Base-by-base conservation (phyloP, 2,113 vertebrate species). In the Phalacrocorax aristotelis region DNA sequence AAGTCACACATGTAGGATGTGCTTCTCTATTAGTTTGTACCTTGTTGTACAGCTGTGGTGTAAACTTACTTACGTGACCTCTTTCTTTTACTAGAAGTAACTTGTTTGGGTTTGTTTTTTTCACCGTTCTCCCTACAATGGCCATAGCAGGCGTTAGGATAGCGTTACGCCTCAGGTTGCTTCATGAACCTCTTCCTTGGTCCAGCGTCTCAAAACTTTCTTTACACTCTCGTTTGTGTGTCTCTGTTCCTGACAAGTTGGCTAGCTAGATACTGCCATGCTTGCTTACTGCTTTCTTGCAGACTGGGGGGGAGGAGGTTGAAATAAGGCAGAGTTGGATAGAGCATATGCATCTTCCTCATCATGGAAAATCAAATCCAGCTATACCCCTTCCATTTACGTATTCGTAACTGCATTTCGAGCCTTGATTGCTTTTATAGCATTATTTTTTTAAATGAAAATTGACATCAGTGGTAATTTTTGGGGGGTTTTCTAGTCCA, bases 141-240 rank as follows among this genome's bases (percentile, higher is more conserved):
- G 81, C 46, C 2, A 3, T 15, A 71, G 48, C 72, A 77, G 79
- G 18, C 66, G 60, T 6, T 32, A 3, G 27, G 58, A n/a, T 9
- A 34, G 34, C 5, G 4, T 72, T 75, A 4, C 23, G 38, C 55
- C 60, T 77, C 34, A 10, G 26, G 10, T 34, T 49, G 44, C 22
- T 38, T 81, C 13, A 8, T 17, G 14, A 82, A 11, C 22, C 19
- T 58, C 16, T 36, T 93, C 16, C 42, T 90, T 90, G 34, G 27
- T 64, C 29, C 32, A 69, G 40, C 42, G 27, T n/a, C 83, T 71
- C 34, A n/a, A 4, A 70, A 22, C 21, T 58, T 81, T 14, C 11
- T 77, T 61, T 44, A 65, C 0, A 0, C 12, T 64, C 1, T 0
- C 5, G 0, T 58, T 51, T 76, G 17, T 52, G 44, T 46, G 16